Percentiles rank a stretch among this genome's conserved stretches.
Evolutionary conservation across 2,113 vertebrate genomes (phyloP).

Genomic region (Onychorhynchus coronatus): DNA sequence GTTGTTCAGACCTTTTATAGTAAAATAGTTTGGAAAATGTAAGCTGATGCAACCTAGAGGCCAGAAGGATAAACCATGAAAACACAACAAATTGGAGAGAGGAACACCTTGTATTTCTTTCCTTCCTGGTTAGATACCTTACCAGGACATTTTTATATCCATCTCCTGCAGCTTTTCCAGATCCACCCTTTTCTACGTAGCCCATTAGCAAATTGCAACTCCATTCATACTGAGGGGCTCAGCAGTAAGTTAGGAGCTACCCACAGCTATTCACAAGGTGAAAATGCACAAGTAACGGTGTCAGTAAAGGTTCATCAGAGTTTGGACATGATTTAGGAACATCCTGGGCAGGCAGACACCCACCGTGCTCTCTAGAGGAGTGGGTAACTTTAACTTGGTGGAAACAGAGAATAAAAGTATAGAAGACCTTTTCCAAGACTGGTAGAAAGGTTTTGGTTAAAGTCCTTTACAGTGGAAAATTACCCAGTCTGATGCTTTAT

Average conservation of each 20-base stretch:
- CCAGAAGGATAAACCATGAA: background rate
- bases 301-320: background rate
- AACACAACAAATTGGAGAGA: background rate
- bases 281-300: background rate
- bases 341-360: background rate
- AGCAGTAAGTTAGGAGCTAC: background rate
- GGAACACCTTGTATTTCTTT: background rate
- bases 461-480: background rate
- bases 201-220: background rate
- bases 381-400: background rate
- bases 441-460: background rate
- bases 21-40: background rate
- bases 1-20: background rate
- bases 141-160: background rate
- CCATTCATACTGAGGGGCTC: background rate
- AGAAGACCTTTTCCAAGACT: background rate
- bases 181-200: background rate
- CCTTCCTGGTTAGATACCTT: background rate
- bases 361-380: background rate
- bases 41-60: background rate
- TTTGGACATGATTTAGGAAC: background rate
- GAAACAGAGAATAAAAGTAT: background rate
- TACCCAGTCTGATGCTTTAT: background rate
- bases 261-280: background rate
- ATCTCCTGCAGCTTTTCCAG: background rate